These are phyloP conservation scores for Takifugu ocellatus DNA, from an alignment of 2,797 vertebrate genomes.

Conservation along the genomic window DNA sequence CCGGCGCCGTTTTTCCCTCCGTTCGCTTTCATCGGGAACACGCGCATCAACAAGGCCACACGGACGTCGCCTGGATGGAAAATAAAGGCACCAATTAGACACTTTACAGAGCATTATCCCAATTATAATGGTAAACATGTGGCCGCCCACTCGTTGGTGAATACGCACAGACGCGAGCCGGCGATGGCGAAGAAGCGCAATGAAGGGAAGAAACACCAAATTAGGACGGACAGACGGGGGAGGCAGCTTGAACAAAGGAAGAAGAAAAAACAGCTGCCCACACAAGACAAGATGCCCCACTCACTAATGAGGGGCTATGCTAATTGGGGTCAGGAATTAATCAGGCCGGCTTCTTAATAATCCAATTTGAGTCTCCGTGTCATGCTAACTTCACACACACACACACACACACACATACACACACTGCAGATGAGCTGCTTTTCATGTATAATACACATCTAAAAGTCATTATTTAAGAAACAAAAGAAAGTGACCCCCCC, in stretches of 20 bases:
- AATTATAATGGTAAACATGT: conserved; percentile 45
- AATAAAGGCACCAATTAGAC: conserved; percentile 40
- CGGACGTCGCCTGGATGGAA: conserved; percentile 34
- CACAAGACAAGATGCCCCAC: conserved; percentile 23
- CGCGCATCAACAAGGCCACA: not conserved
- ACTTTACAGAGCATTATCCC: conserved; percentile 55
- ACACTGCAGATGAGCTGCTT: too few relatives aligned
- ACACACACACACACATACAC: too few relatives aligned
- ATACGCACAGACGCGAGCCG: conserved; percentile 7
- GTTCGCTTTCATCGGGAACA: too few relatives aligned
- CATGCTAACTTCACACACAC: conserved; percentile 18
- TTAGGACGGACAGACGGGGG: conserved; percentile 30
- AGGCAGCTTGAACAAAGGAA: conserved; percentile 8
- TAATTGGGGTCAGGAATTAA: conserved; percentile 52
- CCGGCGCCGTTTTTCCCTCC: too few relatives aligned
- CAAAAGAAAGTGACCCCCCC: too few relatives aligned
- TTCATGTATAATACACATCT: too few relatives aligned
- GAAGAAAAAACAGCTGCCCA: conserved; percentile 14
- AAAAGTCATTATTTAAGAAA: too few relatives aligned
- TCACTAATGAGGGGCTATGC: conserved; percentile 47
- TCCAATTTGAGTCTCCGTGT: conserved; percentile 28
- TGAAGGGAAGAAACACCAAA: not conserved
- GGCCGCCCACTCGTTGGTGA: conserved; percentile 17
- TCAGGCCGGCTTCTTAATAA: conserved; percentile 42
- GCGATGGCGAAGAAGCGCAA: too few relatives aligned